Evolutionary conservation across 2,888 invertebrate species (phyloP).

Genomic region (Chorisops tibialis): DNA sequence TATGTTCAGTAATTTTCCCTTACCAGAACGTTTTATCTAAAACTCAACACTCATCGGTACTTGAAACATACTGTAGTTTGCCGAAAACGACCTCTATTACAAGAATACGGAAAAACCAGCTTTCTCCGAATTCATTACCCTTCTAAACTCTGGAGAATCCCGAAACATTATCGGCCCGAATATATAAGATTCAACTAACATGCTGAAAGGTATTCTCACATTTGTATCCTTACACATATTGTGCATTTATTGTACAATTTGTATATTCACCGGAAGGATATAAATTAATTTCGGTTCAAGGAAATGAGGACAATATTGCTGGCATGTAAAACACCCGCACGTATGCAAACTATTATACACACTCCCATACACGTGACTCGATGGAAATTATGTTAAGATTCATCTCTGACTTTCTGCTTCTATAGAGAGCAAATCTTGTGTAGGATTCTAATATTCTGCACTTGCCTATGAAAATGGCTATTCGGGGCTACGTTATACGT

Average conservation of each 20-base stretch:
- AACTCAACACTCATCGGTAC: too few species aligned
- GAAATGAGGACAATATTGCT: slow-evolving; percentile 30
- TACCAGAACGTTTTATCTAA: too few species aligned
- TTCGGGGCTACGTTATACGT: too few species aligned
- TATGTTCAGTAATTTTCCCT: too few species aligned
- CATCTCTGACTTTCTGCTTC: slow-evolving; percentile 24
- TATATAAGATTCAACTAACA: too few species aligned
- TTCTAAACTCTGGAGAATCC: too few species aligned
- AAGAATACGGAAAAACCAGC: too few species aligned
- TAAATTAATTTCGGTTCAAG: slow-evolving; percentile 30
- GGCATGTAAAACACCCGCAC: slow-evolving; percentile 3
- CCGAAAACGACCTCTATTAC: too few species aligned
- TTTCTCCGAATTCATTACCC: too few species aligned
- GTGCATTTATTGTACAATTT: slow-evolving; percentile 27
- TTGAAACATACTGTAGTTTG: too few species aligned
- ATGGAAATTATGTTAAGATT: slow-evolving; percentile 24
- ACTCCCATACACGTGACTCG: background rate
- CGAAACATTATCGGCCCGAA: too few species aligned
- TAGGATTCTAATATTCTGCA: slow-evolving; percentile 3
- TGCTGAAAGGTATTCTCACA: too few species aligned
- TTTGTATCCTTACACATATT: background rate
- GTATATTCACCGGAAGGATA: slow-evolving; percentile 26
- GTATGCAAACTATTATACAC: background rate
- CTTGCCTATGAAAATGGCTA: background rate
- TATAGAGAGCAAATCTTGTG: background rate